phyloP scores from a whole-genome alignment of 2,888 invertebrate genomes.

The Hanleya hanleyi region DNA sequence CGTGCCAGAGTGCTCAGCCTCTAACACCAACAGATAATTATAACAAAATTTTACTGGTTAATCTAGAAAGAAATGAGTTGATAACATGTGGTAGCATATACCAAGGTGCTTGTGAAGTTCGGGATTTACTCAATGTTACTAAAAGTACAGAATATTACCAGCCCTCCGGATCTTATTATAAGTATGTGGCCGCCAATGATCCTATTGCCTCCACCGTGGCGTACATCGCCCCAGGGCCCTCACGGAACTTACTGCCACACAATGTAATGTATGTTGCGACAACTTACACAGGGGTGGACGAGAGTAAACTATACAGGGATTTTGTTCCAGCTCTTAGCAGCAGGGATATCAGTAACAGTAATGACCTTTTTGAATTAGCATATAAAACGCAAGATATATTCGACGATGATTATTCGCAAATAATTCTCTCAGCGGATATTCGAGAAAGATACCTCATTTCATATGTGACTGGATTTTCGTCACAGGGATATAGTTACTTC shows the following conservation, averaged over 20 bases:
- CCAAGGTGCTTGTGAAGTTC: conserved; percentile 66
- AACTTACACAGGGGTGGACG: conserved; percentile 75
- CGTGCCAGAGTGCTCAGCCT: conserved; percentile 43
- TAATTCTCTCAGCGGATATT: conserved; percentile 50
- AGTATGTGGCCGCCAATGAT: conserved; percentile 91
- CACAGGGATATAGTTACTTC: conserved; percentile 62
- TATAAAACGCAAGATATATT: conserved; percentile 37
- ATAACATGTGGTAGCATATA: conserved; percentile 68
- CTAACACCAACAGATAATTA: conserved; percentile 55
- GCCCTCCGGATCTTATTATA: conserved; percentile 42
- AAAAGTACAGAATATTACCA: conserved; percentile 39
- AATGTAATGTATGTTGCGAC: conserved; percentile 93
- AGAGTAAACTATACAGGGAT: conserved; percentile 48
- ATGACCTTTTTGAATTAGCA: neutral
- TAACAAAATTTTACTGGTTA: conserved; percentile 65
- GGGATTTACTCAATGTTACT: conserved; percentile 55
- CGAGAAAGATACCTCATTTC: conserved; percentile 49
- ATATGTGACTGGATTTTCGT: conserved; percentile 65
- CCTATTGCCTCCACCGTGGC: conserved; percentile 96
- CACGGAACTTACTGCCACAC: conserved; percentile 14
- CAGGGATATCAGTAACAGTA: conserved; percentile 44
- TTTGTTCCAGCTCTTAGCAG: conserved; percentile 97
- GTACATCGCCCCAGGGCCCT: conserved; percentile 94
- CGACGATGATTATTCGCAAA: conserved; percentile 45
- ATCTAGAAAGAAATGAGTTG: conserved; percentile 55